Evolutionary conservation across 2,797 vertebrate species (phyloP).

Genomic region (Caiman crocodilus): DNA sequence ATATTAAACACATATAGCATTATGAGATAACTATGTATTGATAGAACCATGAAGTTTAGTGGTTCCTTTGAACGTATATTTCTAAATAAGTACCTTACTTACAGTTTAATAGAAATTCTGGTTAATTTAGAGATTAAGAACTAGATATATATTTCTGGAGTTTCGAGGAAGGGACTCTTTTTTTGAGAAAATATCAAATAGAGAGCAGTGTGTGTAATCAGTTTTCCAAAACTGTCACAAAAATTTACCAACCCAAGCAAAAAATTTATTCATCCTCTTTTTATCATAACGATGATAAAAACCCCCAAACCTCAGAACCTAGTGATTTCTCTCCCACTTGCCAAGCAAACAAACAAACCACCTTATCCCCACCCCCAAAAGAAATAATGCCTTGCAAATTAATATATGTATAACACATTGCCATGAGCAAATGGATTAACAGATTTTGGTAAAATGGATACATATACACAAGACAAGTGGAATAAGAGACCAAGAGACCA

Average conservation of each 20-base stretch:
- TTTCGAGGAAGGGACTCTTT: background rate
- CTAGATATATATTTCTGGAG: slow-evolving; percentile 3
- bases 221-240: background rate
- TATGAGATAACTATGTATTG: slow-evolving; percentile 56
- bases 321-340: accelerated
- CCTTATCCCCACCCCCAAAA: background rate
- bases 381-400: background rate
- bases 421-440: background rate
- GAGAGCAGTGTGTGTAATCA: background rate
- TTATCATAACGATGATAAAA: background rate
- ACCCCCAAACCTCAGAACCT: background rate
- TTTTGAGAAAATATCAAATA: background rate
- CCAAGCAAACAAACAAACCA: background rate
- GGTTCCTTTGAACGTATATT: slow-evolving; percentile 38
- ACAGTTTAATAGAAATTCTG: slow-evolving; percentile 57
- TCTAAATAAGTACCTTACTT: slow-evolving; percentile 54
- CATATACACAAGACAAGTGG: background rate
- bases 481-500: background rate
- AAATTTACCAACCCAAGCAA: background rate
- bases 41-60: slow-evolving; percentile 58
- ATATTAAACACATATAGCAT: slow-evolving; percentile 58
- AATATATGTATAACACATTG: background rate
- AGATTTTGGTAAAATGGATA: background rate
- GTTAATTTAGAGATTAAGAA: slow-evolving; percentile 57
- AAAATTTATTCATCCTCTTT: background rate